These are phyloP conservation scores for Aporophyla nigra DNA, from an alignment of 2,888 invertebrate genomes.

Conservation along the genomic window DNA sequence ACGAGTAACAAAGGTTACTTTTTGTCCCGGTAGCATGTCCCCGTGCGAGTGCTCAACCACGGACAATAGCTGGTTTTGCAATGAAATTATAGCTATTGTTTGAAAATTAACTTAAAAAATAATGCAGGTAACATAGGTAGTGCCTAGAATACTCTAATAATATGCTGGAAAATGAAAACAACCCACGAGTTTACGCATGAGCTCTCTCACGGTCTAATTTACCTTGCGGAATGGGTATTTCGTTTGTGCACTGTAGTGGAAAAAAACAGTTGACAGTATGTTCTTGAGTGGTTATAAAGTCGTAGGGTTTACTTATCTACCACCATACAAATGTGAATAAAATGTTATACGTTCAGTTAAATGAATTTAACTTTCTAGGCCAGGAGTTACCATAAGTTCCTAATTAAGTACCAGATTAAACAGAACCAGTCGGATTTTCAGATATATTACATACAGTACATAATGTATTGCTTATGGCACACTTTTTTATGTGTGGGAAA, in stretches of 20 bases:
- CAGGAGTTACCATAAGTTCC: background rate
- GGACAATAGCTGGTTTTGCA: background rate
- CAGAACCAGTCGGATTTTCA: background rate
- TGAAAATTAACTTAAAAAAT: background rate
- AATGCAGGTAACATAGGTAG: background rate
- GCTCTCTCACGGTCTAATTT: conserved; percentile 1
- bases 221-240: conserved; percentile 12
- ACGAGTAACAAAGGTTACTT: too few relatives aligned
- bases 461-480: too few relatives aligned
- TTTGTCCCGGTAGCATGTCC: too few relatives aligned
- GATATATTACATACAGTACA: background rate
- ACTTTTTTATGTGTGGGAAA: too few relatives aligned
- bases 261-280: conserved; percentile 40
- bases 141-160: background rate
- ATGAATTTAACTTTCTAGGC: background rate
- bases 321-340: background rate
- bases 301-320: background rate
- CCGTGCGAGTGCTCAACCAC: too few relatives aligned
- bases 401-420: background rate
- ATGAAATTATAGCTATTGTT: background rate
- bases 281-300: conserved; percentile 16
- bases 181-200: background rate
- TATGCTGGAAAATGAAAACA: conserved; percentile 1
- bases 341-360: background rate
- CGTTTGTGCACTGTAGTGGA: background rate